Conservation (phyloP, 37 sponge, comb jelly and placozoan genomes). For the Halisarca cf. caerulea region DNA sequence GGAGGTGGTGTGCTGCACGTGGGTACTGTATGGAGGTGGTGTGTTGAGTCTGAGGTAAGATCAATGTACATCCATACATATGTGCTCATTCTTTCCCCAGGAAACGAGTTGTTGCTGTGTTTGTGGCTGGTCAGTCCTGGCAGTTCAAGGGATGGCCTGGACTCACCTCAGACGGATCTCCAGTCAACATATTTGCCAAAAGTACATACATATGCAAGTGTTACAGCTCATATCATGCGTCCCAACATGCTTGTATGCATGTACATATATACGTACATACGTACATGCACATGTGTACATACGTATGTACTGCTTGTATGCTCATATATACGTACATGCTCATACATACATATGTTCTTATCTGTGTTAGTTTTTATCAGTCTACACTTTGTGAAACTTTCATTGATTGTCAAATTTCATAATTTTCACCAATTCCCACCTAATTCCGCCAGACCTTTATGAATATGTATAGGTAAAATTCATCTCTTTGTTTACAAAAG, state of each 20-base stretch:
- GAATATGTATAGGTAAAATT: too few species aligned
- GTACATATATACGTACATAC: neutral
- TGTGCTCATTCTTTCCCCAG: constrained; percentile 22
- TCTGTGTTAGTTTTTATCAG: too few species aligned
- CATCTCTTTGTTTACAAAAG: too few species aligned
- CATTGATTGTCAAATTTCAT: neutral
- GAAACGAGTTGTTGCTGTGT: constrained; percentile 97
- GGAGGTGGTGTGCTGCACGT: neutral
- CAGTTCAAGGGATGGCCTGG: constrained; percentile 99
- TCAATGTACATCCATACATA: neutral
- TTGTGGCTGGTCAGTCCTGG: constrained; percentile 97
- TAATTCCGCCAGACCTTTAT: too few species aligned
- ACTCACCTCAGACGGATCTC: constrained; percentile 81
- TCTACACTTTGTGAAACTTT: neutral
- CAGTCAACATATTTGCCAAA: constrained; percentile 94
- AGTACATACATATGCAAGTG: too few species aligned
- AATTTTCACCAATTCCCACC: too few species aligned
- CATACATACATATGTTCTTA: too few species aligned
- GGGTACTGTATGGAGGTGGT: neutral
- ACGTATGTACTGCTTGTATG: neutral
- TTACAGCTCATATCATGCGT: too few species aligned
- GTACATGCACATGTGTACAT: neutral
- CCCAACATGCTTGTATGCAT: neutral
- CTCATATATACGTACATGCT: neutral
- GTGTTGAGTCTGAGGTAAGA: neutral